phyloP scores from a whole-genome alignment of 2,797 vertebrate genomes.

The Numenius phaeopus region DNA sequence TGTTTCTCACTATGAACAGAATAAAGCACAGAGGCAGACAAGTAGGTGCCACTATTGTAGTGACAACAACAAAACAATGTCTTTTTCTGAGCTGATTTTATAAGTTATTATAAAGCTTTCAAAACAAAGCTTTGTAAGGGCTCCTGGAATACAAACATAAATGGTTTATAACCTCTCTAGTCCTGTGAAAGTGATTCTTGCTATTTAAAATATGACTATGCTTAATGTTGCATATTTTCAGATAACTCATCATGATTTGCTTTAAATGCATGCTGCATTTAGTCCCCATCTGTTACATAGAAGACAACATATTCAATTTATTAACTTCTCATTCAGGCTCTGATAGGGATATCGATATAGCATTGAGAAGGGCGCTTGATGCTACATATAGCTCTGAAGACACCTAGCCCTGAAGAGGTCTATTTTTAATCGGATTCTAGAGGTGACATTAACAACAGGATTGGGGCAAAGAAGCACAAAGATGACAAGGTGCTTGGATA shows the following conservation, averaged over 20 bases:
- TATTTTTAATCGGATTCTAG: neutral
- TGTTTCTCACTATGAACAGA: neutral
- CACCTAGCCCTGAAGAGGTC: neutral
- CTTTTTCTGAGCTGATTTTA: neutral
- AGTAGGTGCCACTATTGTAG: neutral
- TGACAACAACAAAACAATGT: conserved; percentile 18
- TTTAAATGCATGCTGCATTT: neutral
- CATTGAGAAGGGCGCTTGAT: neutral
- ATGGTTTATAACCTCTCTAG: neutral
- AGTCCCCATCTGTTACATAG: neutral
- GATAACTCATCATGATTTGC: neutral
- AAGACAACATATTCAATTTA: neutral
- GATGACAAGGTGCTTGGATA: neutral
- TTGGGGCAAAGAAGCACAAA: neutral
- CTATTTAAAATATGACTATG: neutral
- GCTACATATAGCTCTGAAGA: neutral
- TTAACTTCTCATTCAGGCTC: neutral
- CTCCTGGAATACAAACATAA: neutral
- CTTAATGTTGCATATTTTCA: neutral
- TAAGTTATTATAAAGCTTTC: neutral
- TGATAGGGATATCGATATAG: neutral
- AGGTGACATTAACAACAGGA: conserved; percentile 2
- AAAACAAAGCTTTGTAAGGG: neutral
- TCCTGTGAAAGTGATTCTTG: neutral
- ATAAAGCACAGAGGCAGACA: neutral